Percentiles rank a stretch among this genome's conserved stretches.
These are phyloP conservation scores for Neotoxoptera formosana DNA, from an alignment of 1,140 invertebrate genomes.

Conservation along the genomic window DNA sequence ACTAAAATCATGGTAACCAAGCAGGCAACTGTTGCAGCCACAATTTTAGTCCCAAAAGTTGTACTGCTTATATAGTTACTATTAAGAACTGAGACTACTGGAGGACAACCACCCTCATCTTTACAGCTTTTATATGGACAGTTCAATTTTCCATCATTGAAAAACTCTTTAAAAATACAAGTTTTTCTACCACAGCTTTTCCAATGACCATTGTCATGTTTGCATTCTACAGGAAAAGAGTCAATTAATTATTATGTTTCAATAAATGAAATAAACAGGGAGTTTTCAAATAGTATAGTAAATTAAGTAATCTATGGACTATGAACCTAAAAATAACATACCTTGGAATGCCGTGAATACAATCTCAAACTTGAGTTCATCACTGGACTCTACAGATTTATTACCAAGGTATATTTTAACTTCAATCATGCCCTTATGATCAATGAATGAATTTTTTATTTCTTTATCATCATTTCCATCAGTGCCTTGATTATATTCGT, in stretches of 20 bases:
- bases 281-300: not conserved
- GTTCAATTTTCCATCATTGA: conserved; percentile 62
- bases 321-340: conserved; percentile 10
- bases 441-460: conserved; percentile 53
- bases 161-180: conserved; percentile 62
- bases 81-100: not conserved
- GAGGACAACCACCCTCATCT: conserved; percentile 61
- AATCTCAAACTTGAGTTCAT: conserved; percentile 58
- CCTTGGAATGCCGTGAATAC: conserved; percentile 58
- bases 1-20: conserved; percentile 62
- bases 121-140: conserved; percentile 62
- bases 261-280: not conserved
- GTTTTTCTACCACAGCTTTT: conserved; percentile 60
- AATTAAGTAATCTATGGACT: not conserved
- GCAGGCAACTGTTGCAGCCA: conserved; percentile 60
- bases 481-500: conserved; percentile 9
- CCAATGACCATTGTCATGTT: conserved; percentile 51
- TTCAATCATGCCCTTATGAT: conserved; percentile 55
- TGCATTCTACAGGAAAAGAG: conserved; percentile 55
- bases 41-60: conserved; percentile 41
- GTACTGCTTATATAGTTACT: conserved; percentile 16
- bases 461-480: not conserved
- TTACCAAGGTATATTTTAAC: conserved; percentile 58
- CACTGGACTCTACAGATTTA: conserved; percentile 2
- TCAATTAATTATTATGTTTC: not conserved